Evolutionary conservation across 2,797 vertebrate genomes (phyloP).

Genomic region (Schizopygopsis malacanthus): DNA sequence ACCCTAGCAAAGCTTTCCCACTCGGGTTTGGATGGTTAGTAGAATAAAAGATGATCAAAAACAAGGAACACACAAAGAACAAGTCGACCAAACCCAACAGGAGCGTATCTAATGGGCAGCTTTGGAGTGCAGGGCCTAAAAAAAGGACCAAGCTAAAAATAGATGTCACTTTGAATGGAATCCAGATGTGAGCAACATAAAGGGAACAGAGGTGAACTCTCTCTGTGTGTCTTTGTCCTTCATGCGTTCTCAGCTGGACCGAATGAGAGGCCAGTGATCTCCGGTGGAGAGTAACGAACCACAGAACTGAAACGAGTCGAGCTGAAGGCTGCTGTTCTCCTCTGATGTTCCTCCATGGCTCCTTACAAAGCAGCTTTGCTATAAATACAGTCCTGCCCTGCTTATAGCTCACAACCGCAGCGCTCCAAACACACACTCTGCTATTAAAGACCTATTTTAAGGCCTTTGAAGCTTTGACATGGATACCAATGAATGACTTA

Average conservation of each 20-base stretch:
- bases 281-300: conserved; percentile 31
- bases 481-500: conserved; percentile 60
- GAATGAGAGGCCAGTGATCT: conserved; percentile 31
- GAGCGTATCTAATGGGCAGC: neutral
- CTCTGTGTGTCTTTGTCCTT: conserved; percentile 29
- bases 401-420: conserved; percentile 78
- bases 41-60: neutral
- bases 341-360: conserved; percentile 60
- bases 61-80: neutral
- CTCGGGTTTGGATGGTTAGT: neutral
- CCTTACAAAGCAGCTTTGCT: conserved; percentile 59
- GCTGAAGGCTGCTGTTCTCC: conserved; percentile 35
- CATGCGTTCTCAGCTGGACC: neutral
- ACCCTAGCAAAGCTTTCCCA: neutral
- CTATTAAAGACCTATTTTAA: conserved; percentile 84
- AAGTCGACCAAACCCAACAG: neutral
- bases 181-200: conserved; percentile 50
- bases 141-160: conserved; percentile 37
- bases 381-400: conserved; percentile 78
- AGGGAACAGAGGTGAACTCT: conserved; percentile 42
- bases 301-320: conserved; percentile 28
- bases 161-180: conserved; percentile 37
- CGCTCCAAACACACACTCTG: conserved; percentile 74
- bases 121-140: conserved; percentile 10
- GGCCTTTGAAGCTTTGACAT: conserved; percentile 77